Evolutionary conservation across 2,888 invertebrate genomes (phyloP).

Genomic region (Andrena haemorrhoa): DNA sequence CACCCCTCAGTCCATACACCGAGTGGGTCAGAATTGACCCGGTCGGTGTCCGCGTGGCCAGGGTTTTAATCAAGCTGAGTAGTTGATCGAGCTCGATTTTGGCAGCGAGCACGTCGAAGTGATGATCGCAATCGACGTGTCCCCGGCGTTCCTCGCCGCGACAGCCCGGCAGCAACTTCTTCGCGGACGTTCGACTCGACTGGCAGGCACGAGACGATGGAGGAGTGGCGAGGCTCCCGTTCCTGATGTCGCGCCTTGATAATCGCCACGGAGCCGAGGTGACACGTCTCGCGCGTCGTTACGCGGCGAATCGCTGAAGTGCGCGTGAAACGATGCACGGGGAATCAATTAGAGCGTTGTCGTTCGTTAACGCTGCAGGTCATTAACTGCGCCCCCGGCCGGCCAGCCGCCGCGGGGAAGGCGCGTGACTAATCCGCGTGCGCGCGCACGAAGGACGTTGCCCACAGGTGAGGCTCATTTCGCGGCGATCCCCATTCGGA

Average conservation of each 20-base stretch:
- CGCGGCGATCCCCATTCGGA: constrained; percentile 4
- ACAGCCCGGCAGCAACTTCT: neutral
- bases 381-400: constrained; percentile 71
- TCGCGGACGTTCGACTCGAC: neutral
- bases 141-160: neutral
- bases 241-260: constrained; percentile 31
- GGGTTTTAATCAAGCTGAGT: neutral
- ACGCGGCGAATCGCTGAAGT: constrained; percentile 20
- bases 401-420: constrained; percentile 28
- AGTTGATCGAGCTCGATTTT: neutral
- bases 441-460: constrained; percentile 8
- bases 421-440: constrained; percentile 49
- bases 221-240: neutral
- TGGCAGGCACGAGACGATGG: neutral
- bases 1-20: too few relatives aligned
- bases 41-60: too few relatives aligned
- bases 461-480: constrained; percentile 28
- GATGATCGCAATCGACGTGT: neutral
- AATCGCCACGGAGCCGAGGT: constrained; percentile 18
- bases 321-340: constrained; percentile 57
- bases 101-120: neutral
- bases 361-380: constrained; percentile 76
- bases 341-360: constrained; percentile 77
- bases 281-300: constrained; percentile 33
- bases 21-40: too few relatives aligned